Evolutionary conservation across 2,888 invertebrate species (phyloP), one percentile per base, ranked within the genome.

Genomic region (Sturmia bella): DNA sequence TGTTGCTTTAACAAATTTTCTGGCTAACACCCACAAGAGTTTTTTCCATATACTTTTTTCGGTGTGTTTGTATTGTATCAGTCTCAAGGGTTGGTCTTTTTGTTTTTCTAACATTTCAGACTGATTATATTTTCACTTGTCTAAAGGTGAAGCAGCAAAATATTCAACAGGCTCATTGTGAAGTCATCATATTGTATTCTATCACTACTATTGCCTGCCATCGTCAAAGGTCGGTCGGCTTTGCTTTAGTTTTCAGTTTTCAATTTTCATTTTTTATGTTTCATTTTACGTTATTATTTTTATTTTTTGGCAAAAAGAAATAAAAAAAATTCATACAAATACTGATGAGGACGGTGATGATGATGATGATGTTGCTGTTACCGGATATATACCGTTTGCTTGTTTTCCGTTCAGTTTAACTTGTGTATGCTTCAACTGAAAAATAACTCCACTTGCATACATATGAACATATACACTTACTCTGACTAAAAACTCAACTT

Each of bases 331-430:
- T n/a, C n/a, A n/a, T 41, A 50, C 52, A 61, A 76, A 52, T 61
- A 54, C 52, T 41, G 43, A 41, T 41, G 61, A 24, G 19, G 57
- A 61, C n/a, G 41, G 68, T 54, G 21, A 76, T 59, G 50, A 76
- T 45, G 68, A 59, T 57, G 57, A 52, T 24, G 54, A 57, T 68
- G 41, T 81, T 68, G 64, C 61, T 72, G 27, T 54, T 45, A 69
- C 81, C 81, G 77, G 77, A 82, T 77, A 73, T 69, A 77, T 82
- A 82, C 77, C 81, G 81, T 82, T 82, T 82, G 81, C 81, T 82
- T 82, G 81, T 82, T 74, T 82, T 82, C 81, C 81, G 81, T 77
- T 82, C 52, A 82, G 81, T 77, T 82, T 82, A 82, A 82, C 77
- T 82, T 82, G 76, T 76, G 80, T 70, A 70, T 76, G 77, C 81